Conservation (phyloP, 2,113 vertebrate genomes). For the Antechinus flavipes region DNA sequence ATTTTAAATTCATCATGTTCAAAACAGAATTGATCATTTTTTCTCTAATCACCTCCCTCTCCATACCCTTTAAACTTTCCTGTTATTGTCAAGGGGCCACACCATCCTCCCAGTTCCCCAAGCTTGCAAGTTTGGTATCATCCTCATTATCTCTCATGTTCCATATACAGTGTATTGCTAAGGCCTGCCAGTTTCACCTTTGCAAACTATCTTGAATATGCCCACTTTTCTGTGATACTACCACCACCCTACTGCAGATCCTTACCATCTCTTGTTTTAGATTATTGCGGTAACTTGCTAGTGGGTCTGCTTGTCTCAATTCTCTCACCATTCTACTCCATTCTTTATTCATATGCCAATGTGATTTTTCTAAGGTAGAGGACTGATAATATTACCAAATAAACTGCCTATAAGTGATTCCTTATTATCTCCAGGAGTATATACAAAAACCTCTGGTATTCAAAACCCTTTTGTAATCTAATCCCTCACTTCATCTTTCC, state of each 20-base stretch:
- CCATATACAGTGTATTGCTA: neutral
- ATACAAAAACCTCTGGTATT: neutral
- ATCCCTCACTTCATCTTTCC: neutral
- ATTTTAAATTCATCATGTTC: neutral
- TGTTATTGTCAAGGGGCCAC: neutral
- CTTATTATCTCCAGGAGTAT: neutral
- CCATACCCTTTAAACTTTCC: neutral
- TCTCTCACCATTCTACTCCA: neutral
- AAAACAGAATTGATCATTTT: neutral
- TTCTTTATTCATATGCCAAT: neutral
- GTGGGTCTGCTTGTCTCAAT: neutral
- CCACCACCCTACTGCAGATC: neutral
- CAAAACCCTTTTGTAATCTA: neutral
- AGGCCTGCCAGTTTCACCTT: neutral
- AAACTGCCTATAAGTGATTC: neutral
- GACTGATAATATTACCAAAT: neutral
- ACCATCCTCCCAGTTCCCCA: neutral
- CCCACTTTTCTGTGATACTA: neutral
- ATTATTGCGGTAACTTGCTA: neutral
- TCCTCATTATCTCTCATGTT: neutral
- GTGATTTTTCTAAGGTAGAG: neutral
- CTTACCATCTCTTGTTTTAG: neutral
- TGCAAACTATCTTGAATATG: neutral
- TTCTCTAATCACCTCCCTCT: neutral
- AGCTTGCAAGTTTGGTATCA: neutral